Percentiles rank a stretch among this genome's conserved stretches.
Conservation (phyloP, 2,113 vertebrate species). For the Bolborhynchus lineola region DNA sequence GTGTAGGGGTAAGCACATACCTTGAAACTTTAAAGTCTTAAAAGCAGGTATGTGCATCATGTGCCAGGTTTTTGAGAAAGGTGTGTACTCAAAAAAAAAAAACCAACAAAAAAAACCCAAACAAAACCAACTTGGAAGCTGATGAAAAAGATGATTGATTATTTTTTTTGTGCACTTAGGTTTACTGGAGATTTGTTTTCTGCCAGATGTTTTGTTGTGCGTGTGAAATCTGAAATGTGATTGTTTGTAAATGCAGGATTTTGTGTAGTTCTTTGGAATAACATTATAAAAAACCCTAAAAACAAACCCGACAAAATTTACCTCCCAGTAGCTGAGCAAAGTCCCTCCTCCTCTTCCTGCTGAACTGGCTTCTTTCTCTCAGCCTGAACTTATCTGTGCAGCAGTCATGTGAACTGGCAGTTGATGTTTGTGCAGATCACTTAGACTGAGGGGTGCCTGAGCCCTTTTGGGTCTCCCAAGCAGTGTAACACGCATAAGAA, state of each 20-base stretch:
- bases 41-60: not conserved
- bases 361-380: not conserved
- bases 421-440: not conserved
- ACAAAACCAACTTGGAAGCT: not conserved
- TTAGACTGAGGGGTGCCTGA: not conserved
- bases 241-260: not conserved
- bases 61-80: not conserved
- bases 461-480: not conserved
- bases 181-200: not conserved
- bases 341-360: not conserved
- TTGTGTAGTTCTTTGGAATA: not conserved
- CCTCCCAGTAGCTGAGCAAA: not conserved
- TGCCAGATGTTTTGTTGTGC: not conserved
- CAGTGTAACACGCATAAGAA: not conserved
- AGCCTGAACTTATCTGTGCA: not conserved
- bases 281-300: not conserved
- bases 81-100: not conserved
- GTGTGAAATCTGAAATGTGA: not conserved
- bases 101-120: not conserved
- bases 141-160: not conserved
- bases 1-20: not conserved
- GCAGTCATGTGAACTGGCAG: not conserved
- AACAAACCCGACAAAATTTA: not conserved
- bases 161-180: not conserved
- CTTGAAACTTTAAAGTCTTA: not conserved